phyloP scores from a whole-genome alignment of 2,888 invertebrate species.

The Smittia sp. region DNA sequence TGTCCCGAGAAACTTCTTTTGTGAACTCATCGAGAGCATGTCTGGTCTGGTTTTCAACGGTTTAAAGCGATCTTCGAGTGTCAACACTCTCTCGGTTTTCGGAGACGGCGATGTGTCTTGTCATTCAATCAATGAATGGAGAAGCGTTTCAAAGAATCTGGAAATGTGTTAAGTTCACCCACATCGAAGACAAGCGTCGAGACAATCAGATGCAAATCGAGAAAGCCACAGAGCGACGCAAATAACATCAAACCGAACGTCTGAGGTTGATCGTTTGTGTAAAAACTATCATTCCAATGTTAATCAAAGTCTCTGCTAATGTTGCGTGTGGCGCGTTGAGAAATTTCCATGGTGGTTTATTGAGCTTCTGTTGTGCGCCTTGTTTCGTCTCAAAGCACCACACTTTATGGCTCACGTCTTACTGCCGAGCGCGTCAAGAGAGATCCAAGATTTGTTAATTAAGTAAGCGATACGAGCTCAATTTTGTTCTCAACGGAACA shows the following conservation, averaged over 20 bases:
- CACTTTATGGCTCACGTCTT: slow-evolving; percentile 5
- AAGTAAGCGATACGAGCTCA: neutral
- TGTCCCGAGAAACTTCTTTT: too few species aligned
- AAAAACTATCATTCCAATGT: slow-evolving; percentile 23
- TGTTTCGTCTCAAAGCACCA: slow-evolving; percentile 6
- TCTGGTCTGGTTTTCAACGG: too few species aligned
- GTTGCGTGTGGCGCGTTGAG: slow-evolving; percentile 3
- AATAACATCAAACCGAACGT: slow-evolving; percentile 17
- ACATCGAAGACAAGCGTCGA: too few species aligned
- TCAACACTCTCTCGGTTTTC: too few species aligned
- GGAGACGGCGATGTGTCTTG: too few species aligned
- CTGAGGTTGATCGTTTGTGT: slow-evolving; percentile 33
- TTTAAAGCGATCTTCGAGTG: too few species aligned
- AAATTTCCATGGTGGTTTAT: slow-evolving; percentile 35
- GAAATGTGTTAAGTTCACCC: too few species aligned
- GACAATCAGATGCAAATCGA: neutral
- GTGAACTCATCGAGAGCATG: too few species aligned
- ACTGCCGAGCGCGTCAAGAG: slow-evolving; percentile 17
- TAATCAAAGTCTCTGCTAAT: slow-evolving; percentile 19
- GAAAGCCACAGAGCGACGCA: neutral
- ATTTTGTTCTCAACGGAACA: too few species aligned
- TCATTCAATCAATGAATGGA: too few species aligned
- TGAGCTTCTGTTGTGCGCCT: slow-evolving; percentile 11
- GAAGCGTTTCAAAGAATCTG: too few species aligned
- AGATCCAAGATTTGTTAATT: slow-evolving; percentile 35